phyloP scores from a whole-genome alignment of 2,888 invertebrate genomes.

The Sphaerophoria taeniata region DNA sequence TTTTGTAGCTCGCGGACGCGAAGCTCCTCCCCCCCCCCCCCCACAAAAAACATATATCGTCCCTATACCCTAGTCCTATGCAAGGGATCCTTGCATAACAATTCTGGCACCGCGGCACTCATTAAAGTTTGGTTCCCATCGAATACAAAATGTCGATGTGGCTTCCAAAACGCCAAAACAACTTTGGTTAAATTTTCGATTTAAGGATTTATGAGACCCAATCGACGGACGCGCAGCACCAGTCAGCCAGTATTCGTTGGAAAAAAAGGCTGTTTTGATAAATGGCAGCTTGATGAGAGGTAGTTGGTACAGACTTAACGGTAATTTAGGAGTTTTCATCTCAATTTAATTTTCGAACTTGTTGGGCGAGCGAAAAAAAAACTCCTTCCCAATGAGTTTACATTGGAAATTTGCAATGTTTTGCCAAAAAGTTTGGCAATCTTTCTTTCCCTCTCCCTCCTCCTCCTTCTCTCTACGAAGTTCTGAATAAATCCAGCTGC shows the following conservation, averaged over 20 bases:
- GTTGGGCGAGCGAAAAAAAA: conserved; percentile 22
- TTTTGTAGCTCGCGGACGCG: conserved; percentile 60
- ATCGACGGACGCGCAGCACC: conserved; percentile 46
- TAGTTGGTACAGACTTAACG: conserved; percentile 65
- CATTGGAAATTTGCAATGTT: conserved; percentile 72
- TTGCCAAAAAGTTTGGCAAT: conserved; percentile 53
- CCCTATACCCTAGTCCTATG: neutral
- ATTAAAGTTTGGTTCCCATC: conserved; percentile 64
- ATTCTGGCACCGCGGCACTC: conserved; percentile 35
- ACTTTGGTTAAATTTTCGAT: conserved; percentile 49
- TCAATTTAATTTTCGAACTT: conserved; percentile 49
- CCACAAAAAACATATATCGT: neutral
- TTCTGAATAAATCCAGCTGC: conserved; percentile 39
- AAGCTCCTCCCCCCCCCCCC: neutral
- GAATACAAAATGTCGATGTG: conserved; percentile 1
- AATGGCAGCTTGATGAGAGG: conserved; percentile 72
- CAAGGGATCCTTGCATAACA: neutral
- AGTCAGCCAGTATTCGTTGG: conserved; percentile 12
- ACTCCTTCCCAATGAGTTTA: conserved; percentile 64
- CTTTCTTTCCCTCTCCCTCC: neutral
- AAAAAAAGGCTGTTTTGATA: conserved; percentile 62
- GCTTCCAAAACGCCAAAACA: conserved; percentile 4
- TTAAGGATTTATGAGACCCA: conserved; percentile 63
- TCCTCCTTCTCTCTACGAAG: neutral
- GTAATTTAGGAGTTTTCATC: conserved; percentile 66